Percentiles rank a stretch among this genome's conserved stretches.
These are phyloP conservation scores for Sturnira hondurensis DNA, from an alignment of 2,113 vertebrate genomes.

Conservation along the genomic window DNA sequence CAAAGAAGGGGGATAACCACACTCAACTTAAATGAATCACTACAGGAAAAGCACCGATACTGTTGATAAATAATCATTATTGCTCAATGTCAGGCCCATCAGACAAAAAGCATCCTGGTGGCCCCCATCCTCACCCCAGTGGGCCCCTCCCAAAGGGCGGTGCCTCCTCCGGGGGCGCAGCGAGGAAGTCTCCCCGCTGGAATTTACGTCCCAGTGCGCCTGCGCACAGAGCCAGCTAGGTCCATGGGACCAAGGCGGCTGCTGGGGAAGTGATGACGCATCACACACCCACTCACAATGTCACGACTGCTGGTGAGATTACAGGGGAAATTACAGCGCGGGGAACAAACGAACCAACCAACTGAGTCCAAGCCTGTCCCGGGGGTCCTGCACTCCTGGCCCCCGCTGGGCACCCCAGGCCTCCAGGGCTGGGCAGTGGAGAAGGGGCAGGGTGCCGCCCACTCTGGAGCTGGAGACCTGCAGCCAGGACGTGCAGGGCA, in stretches of 20 bases:
- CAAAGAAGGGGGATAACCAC: background rate
- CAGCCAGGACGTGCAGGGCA: background rate
- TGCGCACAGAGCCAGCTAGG: background rate
- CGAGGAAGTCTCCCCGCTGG: rapidly evolving
- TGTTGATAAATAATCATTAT: background rate
- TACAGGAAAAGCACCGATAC: rapidly evolving
- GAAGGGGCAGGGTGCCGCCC: rapidly evolving
- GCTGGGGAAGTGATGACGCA: background rate
- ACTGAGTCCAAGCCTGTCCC: rapidly evolving
- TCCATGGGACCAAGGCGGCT: rapidly evolving
- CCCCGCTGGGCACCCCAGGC: rapidly evolving
- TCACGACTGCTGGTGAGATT: background rate
- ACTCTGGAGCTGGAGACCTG: background rate
- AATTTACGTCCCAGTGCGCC: background rate
- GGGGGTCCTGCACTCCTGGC: rapidly evolving
- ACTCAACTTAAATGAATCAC: background rate
- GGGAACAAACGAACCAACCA: background rate
- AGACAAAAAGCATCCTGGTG: background rate
- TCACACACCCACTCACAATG: rapidly evolving
- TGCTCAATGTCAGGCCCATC: background rate
- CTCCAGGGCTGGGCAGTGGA: rapidly evolving
- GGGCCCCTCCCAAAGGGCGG: rapidly evolving
- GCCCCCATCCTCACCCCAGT: too few species aligned
- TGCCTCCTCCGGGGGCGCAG: rapidly evolving
- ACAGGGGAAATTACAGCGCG: background rate